phyloP scores from a whole-genome alignment of 2,113 vertebrate species.

The Grallaria varia region DNA sequence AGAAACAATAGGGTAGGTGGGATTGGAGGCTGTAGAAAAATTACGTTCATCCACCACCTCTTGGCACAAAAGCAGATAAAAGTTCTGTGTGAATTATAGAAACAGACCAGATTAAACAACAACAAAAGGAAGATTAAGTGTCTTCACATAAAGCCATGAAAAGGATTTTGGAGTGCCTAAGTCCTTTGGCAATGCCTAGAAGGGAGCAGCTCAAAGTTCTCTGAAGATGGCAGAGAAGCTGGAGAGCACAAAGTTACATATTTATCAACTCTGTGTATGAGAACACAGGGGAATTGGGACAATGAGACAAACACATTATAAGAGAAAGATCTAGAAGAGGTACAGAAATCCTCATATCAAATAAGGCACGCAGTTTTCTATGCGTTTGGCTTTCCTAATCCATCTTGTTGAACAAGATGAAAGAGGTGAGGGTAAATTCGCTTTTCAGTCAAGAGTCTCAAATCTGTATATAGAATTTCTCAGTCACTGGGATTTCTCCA shows the following conservation, averaged over 20 bases:
- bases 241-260: neutral
- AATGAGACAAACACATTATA: accelerated
- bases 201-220: neutral
- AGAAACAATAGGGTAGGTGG: neutral
- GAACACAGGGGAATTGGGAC: accelerated
- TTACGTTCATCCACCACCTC: neutral
- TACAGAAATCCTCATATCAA: neutral
- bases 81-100: neutral
- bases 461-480: neutral
- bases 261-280: neutral
- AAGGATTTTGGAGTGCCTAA: neutral
- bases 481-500: neutral
- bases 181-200: neutral
- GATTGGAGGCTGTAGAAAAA: neutral
- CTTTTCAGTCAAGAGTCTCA: neutral
- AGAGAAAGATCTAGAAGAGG: neutral
- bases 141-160: neutral
- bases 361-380: neutral
- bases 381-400: neutral
- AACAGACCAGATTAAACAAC: neutral
- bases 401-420: neutral
- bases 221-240: neutral
- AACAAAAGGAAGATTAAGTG: neutral
- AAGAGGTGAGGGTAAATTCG: neutral
- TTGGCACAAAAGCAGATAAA: neutral